Evolutionary conservation across 1,140 invertebrate species (phyloP).

Genomic region (Drosophila parabipectinata): DNA sequence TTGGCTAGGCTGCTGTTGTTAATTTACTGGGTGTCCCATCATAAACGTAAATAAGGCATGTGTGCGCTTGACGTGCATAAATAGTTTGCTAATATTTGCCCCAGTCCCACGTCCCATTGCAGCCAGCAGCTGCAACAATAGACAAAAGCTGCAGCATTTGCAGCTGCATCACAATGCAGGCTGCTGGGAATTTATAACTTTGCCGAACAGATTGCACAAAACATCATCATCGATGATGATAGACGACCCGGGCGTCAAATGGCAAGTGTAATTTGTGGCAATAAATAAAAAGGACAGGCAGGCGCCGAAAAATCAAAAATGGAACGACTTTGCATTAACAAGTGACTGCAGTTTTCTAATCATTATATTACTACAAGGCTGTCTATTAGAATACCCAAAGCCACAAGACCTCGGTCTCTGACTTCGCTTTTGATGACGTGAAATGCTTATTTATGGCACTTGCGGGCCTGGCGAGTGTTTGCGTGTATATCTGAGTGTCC

Average conservation of each 20-base stretch:
- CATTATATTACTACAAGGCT: not conserved
- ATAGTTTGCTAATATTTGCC: constrained; percentile 75
- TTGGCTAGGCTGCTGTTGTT: constrained; percentile 32
- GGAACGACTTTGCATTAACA: constrained; percentile 44
- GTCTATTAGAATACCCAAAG: constrained; percentile 36
- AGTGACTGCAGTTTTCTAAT: constrained; percentile 11
- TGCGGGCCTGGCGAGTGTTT: constrained; percentile 48
- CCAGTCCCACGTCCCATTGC: constrained; percentile 27
- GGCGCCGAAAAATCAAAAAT: constrained; percentile 31
- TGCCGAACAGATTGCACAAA: constrained; percentile 63
- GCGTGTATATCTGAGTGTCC: constrained; percentile 33
- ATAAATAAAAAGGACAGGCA: constrained; percentile 55
- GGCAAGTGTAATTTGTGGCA: constrained; percentile 66
- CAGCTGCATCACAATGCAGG: constrained; percentile 43
- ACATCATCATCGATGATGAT: constrained; percentile 58
- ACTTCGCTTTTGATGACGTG: constrained; percentile 44
- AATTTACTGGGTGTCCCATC: constrained; percentile 44
- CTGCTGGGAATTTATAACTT: constrained; percentile 69
- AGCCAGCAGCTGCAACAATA: constrained; percentile 48
- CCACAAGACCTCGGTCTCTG: constrained; percentile 16
- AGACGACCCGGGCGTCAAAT: constrained; percentile 54
- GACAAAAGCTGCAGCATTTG: constrained; percentile 18
- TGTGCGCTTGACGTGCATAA: constrained; percentile 69
- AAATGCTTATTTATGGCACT: constrained; percentile 75
- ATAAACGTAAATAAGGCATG: constrained; percentile 57